These are phyloP conservation scores for Hydropsyche tenuis DNA, from an alignment of 1,140 invertebrate genomes.

Conservation along the genomic window DNA sequence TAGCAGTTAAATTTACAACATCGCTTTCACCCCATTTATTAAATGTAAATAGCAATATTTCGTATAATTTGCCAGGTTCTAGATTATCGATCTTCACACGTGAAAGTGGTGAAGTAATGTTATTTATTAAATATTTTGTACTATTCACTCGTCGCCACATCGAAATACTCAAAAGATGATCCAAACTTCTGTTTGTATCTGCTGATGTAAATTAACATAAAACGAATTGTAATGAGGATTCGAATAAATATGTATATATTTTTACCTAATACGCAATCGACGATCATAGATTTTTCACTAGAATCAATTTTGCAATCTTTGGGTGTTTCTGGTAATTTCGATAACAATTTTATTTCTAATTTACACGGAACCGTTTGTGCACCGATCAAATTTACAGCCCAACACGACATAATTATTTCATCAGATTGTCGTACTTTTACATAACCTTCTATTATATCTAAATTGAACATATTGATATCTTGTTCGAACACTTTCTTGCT, in stretches of 20 bases:
- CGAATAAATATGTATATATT: neutral
- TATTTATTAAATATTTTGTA: slow-evolving; percentile 41
- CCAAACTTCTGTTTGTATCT: slow-evolving; percentile 36
- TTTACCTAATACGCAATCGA: slow-evolving; percentile 42
- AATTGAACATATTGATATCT: slow-evolving; percentile 32
- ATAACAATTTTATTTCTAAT: slow-evolving; percentile 32
- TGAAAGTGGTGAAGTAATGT: slow-evolving; percentile 45
- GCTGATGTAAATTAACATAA: slow-evolving; percentile 19
- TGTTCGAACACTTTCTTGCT: slow-evolving; percentile 35
- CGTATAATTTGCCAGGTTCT: slow-evolving; percentile 37
- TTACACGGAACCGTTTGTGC: slow-evolving; percentile 40
- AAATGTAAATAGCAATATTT: slow-evolving; percentile 42
- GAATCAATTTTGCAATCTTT: slow-evolving; percentile 43
- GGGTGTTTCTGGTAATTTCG: slow-evolving; percentile 42
- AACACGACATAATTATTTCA: slow-evolving; percentile 42
- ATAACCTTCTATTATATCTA: slow-evolving; percentile 33
- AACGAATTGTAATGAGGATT: neutral
- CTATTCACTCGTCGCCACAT: slow-evolving; percentile 41
- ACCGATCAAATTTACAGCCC: slow-evolving; percentile 41
- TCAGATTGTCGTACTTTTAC: slow-evolving; percentile 27
- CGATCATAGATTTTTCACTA: slow-evolving; percentile 31
- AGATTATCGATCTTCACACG: slow-evolving; percentile 41
- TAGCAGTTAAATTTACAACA: slow-evolving; percentile 38
- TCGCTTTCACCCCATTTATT: slow-evolving; percentile 48
- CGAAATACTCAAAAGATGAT: slow-evolving; percentile 36